Percentiles rank a stretch among this genome's conserved stretches.
These are phyloP conservation scores for Ecliptopera silaceata DNA, from an alignment of 2,888 invertebrate species.

Conservation along the genomic window DNA sequence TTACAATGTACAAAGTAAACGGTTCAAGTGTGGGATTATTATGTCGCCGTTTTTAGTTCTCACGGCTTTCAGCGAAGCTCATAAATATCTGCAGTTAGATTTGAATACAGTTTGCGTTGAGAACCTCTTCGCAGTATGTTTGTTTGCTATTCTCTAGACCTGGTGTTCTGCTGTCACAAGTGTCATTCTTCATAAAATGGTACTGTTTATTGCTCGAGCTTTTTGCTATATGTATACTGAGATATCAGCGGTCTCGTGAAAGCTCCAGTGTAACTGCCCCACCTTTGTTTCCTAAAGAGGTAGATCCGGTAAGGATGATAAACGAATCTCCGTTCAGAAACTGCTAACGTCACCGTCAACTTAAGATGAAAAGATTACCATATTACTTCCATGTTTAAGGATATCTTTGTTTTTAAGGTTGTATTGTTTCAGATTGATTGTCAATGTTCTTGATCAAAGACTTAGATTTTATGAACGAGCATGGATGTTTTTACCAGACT, in stretches of 20 bases:
- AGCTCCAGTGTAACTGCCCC: background rate
- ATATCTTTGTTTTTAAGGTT: too few relatives aligned
- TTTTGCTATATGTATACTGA: background rate
- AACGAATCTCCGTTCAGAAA: too few relatives aligned
- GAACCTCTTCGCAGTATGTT: conserved; percentile 15
- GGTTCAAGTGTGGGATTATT: conserved; percentile 13
- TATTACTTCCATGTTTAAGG: too few relatives aligned
- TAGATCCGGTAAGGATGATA: too few relatives aligned
- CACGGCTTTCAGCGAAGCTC: conserved; percentile 19
- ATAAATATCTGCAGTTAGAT: conserved; percentile 19
- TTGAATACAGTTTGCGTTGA: conserved; percentile 16
- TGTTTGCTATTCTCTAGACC: conserved; percentile 12
- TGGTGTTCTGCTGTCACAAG: background rate
- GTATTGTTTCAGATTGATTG: too few relatives aligned
- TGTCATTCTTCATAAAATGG: conserved; percentile 5
- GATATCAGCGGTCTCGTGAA: background rate
- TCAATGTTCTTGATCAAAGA: too few relatives aligned
- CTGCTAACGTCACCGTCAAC: too few relatives aligned
- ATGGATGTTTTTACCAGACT: too few relatives aligned
- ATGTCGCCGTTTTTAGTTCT: conserved; percentile 14
- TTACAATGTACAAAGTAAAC: conserved; percentile 3
- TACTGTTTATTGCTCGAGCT: background rate
- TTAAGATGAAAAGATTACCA: too few relatives aligned
- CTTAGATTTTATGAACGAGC: too few relatives aligned
- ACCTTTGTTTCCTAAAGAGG: too few relatives aligned